Base-by-base conservation (phyloP, 2,797 vertebrate species). In the Notolabrus celidotus region DNA sequence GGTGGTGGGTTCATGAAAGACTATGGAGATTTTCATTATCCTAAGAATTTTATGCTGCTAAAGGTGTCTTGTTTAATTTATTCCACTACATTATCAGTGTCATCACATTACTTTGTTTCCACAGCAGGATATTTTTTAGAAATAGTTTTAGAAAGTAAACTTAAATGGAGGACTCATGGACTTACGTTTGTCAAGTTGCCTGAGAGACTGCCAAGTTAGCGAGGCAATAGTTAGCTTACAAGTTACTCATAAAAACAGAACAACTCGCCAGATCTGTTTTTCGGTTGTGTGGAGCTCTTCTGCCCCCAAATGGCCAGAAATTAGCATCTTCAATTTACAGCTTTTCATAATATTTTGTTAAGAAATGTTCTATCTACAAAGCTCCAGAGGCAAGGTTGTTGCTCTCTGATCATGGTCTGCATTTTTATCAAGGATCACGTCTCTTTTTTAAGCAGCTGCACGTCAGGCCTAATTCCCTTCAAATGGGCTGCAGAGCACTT, bases 391-490 rank as follows among this genome's bases (percentile, higher is more conserved):
- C 86, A 87, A 88, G 83, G 85, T 89, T 92, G 92, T 84, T 70
- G 81, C 54, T 74, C 91, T 90, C 79, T 89, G 92, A 92, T 94
- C 94, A 92, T 93, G 92, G 90, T 95, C 93, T 95, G 93, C 91
- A 94, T 96, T 96, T 96, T 94, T 93, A 95, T 94, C 89, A 91
- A 89, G 92, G 93, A 94, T 96, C 91, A 85, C 81, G 88, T 96
- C 96, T 93, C 93, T 46, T 89, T 86, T 88, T 92, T 94, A 91
- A 94, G 92, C 94, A 96, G 92, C 90, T 94, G 91, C 92, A 94
- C 91, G 93, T 95, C 94, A 94, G 88, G 85, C 92, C 81, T 96
- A 95, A 97, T 97, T 96, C 91, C 87, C 85, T 94, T 97, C 95
- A 95, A 94, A 96, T 95, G 94, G 91, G 76, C 82, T 90, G 87